Evolutionary conservation across 2,888 invertebrate species (phyloP).

Genomic region (Andrena fulva): DNA sequence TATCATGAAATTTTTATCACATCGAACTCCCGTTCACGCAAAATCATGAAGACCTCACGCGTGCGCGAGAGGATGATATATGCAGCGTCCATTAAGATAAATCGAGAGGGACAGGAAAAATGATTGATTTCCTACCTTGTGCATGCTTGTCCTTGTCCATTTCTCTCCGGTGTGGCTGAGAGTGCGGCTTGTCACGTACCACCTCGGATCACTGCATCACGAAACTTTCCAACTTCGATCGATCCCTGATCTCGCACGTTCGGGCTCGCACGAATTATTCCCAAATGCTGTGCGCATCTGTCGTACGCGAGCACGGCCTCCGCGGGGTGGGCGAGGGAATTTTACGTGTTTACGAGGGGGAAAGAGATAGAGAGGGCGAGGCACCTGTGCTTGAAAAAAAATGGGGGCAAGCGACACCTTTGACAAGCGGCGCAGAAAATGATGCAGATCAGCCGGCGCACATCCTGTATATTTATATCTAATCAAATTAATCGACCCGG

Average conservation of each 20-base stretch:
- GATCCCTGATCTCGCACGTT: conserved; percentile 54
- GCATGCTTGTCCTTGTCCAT: conserved; percentile 82
- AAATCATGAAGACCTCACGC: no score
- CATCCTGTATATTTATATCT: conserved; percentile 61
- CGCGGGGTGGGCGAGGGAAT: conserved; percentile 20
- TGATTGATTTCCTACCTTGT: conserved; percentile 74
- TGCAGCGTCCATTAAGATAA: no score
- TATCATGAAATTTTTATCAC: no score
- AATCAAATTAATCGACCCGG: conserved; percentile 58
- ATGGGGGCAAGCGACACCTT: conserved; percentile 44
- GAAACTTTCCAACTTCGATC: conserved; percentile 74
- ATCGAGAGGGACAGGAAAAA: background rate
- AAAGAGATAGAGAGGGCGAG: background rate
- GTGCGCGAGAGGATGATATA: no score
- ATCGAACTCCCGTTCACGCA: no score
- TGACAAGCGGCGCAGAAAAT: conserved; percentile 61
- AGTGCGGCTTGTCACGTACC: conserved; percentile 60
- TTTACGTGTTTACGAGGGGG: conserved; percentile 41
- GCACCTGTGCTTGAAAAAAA: conserved; percentile 25
- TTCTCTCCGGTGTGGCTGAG: conserved; percentile 71
- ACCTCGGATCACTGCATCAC: conserved; percentile 78
- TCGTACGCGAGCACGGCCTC: conserved; percentile 33
- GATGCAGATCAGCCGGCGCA: conserved; percentile 53
- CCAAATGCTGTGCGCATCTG: conserved; percentile 66
- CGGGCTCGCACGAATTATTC: conserved; percentile 53